These are phyloP conservation scores for Trematomus bernacchii DNA, from an alignment of 2,797 vertebrate genomes.

Conservation along the genomic window DNA sequence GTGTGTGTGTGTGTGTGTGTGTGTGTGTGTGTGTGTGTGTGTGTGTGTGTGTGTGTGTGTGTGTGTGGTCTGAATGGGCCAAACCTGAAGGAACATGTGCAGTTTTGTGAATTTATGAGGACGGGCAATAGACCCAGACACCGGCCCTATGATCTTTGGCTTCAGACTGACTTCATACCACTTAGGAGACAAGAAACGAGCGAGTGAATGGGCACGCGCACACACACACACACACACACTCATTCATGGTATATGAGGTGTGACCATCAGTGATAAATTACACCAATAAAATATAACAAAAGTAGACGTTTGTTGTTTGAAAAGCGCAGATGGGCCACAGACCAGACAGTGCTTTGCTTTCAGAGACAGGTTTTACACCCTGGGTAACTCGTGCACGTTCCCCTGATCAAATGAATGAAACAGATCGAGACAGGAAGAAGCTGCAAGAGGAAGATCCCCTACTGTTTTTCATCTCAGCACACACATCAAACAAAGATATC, in stretches of 20 bases:
- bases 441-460: constrained; percentile 56
- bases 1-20: not conserved
- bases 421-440: constrained; percentile 28
- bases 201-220: constrained; percentile 29
- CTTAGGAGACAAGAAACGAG: constrained; percentile 46
- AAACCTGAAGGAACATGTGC: constrained; percentile 49
- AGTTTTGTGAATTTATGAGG: constrained; percentile 68
- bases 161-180: constrained; percentile 63
- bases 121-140: constrained; percentile 47
- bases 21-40: not conserved
- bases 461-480: constrained; percentile 66
- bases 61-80: constrained; percentile 41
- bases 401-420: constrained; percentile 42
- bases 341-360: constrained; percentile 55
- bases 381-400: constrained; percentile 31
- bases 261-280: constrained; percentile 75
- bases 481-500: constrained; percentile 81
- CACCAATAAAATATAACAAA: constrained; percentile 73
- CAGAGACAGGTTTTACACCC: constrained; percentile 62
- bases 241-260: constrained; percentile 67
- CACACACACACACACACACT: constrained; percentile 37
- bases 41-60: not conserved
- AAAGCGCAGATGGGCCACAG: constrained; percentile 74
- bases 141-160: constrained; percentile 53
- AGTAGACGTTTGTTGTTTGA: constrained; percentile 48